Base-by-base conservation (phyloP, 2,113 vertebrate genomes). In the Hemiprocne comata region DNA sequence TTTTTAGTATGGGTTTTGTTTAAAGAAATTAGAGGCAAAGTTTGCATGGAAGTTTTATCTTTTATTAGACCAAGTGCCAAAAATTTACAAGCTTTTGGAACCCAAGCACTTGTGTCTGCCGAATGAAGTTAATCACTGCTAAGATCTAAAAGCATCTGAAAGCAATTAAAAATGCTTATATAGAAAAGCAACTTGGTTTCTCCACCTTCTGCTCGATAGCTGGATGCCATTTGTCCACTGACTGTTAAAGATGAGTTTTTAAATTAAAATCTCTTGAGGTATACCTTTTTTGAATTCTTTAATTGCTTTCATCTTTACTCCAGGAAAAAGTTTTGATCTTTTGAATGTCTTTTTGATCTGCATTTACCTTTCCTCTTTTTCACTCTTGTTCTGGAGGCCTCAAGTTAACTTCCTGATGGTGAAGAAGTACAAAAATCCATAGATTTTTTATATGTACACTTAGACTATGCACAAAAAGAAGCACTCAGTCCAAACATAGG, bases 121-220 rank as follows among this genome's bases (percentile, higher is more conserved):
- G 67, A 92, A 73, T 88, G 20, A 85, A 88, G 62, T 88, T 94
- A 92, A 73, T 86, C 46, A 74, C 73, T 66, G 36, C 51, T 66
- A 28, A 15, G 17, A 50, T 81, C 69, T 80, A 71, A 92, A 95
- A 92, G 36, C 69, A 71, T 86, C 64, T 91, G 73, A 94, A 95
- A 89, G 61, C 80, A 87, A 92, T 95, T 92, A 84, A 89, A 91
- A 96, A 58, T 38, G 65, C 69, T 77, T 73, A 54, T 81, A 81
- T 70, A 15, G 76, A 95, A 90, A 81, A 75, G 48, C 7, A 85
- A 85, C 38, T 82, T 89, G 13, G 4, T 85, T 94, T 93, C 40
- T 87, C 29, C 38, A 69, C 82, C 85, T 91, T 95, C 81, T 94
- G 87, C 44, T 94, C 40, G 61, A 36, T 87, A 76, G 34, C 40